Evolutionary conservation across 2,113 vertebrate species (phyloP), one percentile per base, ranked within the genome.

Genomic region (Macheiramphus alcinus): DNA sequence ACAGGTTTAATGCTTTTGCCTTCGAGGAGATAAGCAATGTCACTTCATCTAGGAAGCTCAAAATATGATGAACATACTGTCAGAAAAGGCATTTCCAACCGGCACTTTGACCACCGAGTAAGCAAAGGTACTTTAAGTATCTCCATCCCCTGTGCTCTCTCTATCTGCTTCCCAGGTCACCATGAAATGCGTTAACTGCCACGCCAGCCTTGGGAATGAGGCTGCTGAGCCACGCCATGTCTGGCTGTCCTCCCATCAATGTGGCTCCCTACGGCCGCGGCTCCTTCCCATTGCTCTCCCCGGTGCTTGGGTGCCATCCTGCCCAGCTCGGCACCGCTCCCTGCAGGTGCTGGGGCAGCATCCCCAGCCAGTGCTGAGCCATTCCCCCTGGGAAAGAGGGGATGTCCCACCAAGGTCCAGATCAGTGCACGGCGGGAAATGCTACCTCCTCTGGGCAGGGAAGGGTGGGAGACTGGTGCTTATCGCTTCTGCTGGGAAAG

Each of bases 41-140:
- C 98, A 97, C 97, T 98, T 98, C 98, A 98, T 98, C 98, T 98
- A 98, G 97, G 98, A 98, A 98, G 98, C 98, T 98, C 98, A 98
- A 98, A 98, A 98, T 98, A 98, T 98, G 98, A 98, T 98, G 96
- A 96, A 50, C 90, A 89, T 90, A 95, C 71, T 75, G 74, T 94
- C 94, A 76, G 79, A 94, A 86, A 96, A 96, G 78, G 65, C 14
- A 97, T 84, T 90, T 95, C 93, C 96, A 93, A 56, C 42, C 1
- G 2, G 74, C 47, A 92, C 79, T 92, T 85, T 42, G 55, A 88
- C 65, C 53, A 66, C 73, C 0, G 12, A 89, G 88, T 38, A 94
- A 75, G 48, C 36, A 86, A 88, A 80, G 20, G 72, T 48, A 61
- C 70, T 93, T 70, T 17, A 91, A 80, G 36, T n/a, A 86, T 70